These are phyloP conservation scores for Epizoanthus stellaris DNA, from an alignment of 92 coral and sea anemone species.

Conservation along the genomic window DNA sequence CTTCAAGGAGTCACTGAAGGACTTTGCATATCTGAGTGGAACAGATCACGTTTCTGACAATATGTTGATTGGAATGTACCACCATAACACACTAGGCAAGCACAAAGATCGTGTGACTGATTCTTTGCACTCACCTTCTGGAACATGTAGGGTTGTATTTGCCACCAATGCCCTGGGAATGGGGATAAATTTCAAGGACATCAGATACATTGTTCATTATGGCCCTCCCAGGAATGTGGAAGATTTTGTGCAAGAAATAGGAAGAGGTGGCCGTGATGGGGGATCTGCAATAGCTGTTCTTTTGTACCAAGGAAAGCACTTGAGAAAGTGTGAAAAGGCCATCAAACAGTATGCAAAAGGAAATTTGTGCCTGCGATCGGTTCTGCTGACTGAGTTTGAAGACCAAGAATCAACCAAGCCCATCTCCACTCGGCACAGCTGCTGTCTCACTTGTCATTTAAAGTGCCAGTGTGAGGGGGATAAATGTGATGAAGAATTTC, in stretches of 20 bases:
- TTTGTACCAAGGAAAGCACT: conserved; percentile 8
- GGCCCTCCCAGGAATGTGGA: conserved; percentile 47
- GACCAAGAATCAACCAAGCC: not conserved
- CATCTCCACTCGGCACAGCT: not conserved
- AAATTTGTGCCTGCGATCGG: conserved; percentile 14
- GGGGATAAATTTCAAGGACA: conserved; percentile 41
- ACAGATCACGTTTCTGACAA: conserved; percentile 22
- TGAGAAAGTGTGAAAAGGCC: conserved; percentile 32
- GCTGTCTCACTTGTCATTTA: conserved; percentile 45
- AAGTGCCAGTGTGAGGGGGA: conserved; percentile 33
- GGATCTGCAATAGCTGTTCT: conserved; percentile 14
- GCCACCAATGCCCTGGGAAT: conserved; percentile 73
- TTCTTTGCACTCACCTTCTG: not conserved
- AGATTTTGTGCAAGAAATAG: conserved; percentile 50
- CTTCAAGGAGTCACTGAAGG: conserved; percentile 29
- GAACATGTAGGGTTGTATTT: conserved; percentile 68
- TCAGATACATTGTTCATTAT: conserved; percentile 17
- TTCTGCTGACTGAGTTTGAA: conserved; percentile 24
- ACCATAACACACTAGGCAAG: conserved; percentile 26
- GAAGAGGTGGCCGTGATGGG: conserved; percentile 34
- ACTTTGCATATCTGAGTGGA: conserved; percentile 1
- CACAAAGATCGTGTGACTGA: conserved; percentile 34
- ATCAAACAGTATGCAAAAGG: conserved; percentile 17
- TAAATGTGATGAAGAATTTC: too few relatives aligned
- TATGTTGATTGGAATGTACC: conserved; percentile 48